Evolutionary conservation across 2,888 invertebrate genomes (phyloP).

Genomic region (Toxonevra muliebris): DNA sequence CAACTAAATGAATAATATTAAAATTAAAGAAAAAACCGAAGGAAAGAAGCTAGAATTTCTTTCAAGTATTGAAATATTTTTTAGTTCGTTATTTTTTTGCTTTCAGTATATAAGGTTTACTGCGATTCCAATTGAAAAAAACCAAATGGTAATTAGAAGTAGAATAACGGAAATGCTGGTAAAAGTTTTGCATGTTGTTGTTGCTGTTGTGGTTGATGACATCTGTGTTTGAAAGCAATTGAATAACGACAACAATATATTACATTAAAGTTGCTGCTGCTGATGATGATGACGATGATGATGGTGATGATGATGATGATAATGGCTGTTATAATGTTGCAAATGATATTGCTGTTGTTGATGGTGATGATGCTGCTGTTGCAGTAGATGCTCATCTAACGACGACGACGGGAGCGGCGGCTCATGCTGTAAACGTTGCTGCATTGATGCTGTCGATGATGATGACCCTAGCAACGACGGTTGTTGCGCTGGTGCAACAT

Average conservation of each 20-base stretch:
- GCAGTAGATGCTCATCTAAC: conserved; percentile 11
- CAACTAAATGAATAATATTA: no score
- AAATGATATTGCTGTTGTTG: conserved; percentile 8
- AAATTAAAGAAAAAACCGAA: no score
- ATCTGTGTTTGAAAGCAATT: neutral
- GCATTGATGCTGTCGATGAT: conserved; percentile 24
- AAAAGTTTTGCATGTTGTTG: conserved; percentile 41
- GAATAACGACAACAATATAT: no score
- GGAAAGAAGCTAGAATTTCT: no score
- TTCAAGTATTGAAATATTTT: no score
- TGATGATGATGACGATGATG: conserved; percentile 29
- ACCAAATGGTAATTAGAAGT: conserved; percentile 1
- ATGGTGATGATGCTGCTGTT: conserved; percentile 29
- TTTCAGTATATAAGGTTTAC: no score
- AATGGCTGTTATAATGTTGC: conserved; percentile 14
- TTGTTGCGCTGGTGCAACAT: neutral
- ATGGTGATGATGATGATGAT: conserved; percentile 24
- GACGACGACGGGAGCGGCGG: conserved; percentile 26
- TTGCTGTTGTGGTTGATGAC: conserved; percentile 34
- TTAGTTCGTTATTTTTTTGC: no score
- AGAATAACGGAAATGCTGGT: neutral
- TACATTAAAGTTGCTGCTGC: conserved; percentile 40
- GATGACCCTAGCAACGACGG: conserved; percentile 17
- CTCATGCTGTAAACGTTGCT: conserved; percentile 21
- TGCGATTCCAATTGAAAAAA: neutral